Conservation (phyloP, 2,113 vertebrate genomes). For the Channa argus region DNA sequence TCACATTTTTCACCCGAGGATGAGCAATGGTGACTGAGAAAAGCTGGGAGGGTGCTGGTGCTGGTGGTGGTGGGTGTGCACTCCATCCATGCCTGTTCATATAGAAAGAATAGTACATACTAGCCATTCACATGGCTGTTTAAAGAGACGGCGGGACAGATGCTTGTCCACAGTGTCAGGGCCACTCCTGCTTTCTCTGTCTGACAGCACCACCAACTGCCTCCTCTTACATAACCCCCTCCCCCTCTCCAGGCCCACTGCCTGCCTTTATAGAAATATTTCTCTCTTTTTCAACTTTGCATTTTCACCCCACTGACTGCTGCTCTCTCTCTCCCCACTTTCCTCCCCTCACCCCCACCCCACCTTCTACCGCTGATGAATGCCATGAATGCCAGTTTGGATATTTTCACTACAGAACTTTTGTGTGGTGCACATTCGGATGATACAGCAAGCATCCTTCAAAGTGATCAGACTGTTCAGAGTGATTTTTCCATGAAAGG, state of each 20-base stretch:
- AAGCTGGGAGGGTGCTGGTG: constrained; percentile 28
- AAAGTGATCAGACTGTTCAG: constrained; percentile 12
- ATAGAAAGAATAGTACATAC: constrained; percentile 1
- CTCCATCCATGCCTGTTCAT: constrained; percentile 30
- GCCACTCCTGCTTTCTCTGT: constrained; percentile 63
- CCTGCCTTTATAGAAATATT: constrained; percentile 81
- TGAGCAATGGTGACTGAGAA: constrained; percentile 64
- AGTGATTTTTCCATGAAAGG: not conserved
- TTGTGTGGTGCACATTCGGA: constrained; percentile 12
- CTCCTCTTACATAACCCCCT: constrained; percentile 84
- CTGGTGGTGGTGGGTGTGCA: constrained; percentile 24
- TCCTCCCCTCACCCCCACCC: not conserved
- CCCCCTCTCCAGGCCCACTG: constrained; percentile 68
- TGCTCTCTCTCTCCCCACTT: not conserved
- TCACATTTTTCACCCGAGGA: constrained; percentile 70
- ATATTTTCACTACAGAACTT: constrained; percentile 15
- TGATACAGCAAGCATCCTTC: constrained; percentile 21
- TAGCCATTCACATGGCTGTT: constrained; percentile 43
- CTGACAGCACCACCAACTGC: constrained; percentile 78
- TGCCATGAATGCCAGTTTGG: not conserved
- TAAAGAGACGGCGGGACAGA: constrained; percentile 68
- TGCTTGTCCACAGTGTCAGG: constrained; percentile 74
- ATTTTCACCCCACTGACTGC: constrained; percentile 65
- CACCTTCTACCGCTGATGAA: constrained; percentile 10
- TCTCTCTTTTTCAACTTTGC: constrained; percentile 73